phyloP scores from a whole-genome alignment of 1,140 invertebrate species.

The Diorhabda carinulata region DNA sequence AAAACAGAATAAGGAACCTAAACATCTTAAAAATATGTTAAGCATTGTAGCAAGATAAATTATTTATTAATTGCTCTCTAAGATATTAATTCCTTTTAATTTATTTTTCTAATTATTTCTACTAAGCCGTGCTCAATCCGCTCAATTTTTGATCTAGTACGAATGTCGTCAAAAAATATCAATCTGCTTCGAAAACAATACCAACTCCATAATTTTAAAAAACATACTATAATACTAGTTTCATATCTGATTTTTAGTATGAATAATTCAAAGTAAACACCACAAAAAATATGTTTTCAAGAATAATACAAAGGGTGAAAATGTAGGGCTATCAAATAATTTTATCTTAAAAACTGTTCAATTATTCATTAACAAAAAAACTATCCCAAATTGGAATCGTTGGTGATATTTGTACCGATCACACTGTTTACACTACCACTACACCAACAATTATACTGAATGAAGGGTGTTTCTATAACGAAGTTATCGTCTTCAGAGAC shows the following conservation, averaged over 20 bases:
- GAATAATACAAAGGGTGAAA: neutral
- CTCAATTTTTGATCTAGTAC: neutral
- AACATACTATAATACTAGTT: neutral
- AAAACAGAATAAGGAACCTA: constrained; percentile 19
- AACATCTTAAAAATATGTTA: constrained; percentile 4
- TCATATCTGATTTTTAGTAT: neutral
- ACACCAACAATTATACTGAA: too few species aligned
- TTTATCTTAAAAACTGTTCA: too few species aligned
- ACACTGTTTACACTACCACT: too few species aligned
- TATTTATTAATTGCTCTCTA: constrained; percentile 17
- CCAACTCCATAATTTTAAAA: neutral
- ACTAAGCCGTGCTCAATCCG: constrained; percentile 11
- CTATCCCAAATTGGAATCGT: too few species aligned
- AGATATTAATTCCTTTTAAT: constrained; percentile 7
- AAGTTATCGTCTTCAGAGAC: too few species aligned
- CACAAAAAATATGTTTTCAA: neutral
- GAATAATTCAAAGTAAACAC: neutral
- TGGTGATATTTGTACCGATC: too few species aligned
- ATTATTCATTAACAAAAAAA: too few species aligned
- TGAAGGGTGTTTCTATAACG: too few species aligned
- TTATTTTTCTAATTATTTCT: constrained; percentile 24
- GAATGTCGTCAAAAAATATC: neutral
- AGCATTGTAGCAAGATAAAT: constrained; percentile 12
- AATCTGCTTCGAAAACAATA: neutral
- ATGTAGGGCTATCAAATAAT: neutral